These are phyloP conservation scores for Zophobas atratus DNA, from an alignment of 1,140 invertebrate genomes.

Conservation along the genomic window DNA sequence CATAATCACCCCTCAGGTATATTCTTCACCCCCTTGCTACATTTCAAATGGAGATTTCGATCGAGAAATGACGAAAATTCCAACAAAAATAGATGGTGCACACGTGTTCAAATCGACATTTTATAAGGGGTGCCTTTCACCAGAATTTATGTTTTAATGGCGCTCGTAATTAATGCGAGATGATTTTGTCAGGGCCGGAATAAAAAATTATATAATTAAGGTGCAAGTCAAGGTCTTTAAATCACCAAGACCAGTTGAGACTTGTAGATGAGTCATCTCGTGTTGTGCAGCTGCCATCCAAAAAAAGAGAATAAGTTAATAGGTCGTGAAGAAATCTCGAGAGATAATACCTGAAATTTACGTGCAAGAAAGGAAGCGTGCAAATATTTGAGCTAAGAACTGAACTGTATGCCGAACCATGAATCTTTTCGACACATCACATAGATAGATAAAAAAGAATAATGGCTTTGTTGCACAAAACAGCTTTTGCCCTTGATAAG, in stretches of 20 bases:
- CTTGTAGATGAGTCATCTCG: slow-evolving; percentile 50
- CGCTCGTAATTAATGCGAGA: slow-evolving; percentile 52
- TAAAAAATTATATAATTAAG: slow-evolving; percentile 51
- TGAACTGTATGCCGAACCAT: slow-evolving; percentile 16
- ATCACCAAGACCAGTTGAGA: slow-evolving; percentile 45
- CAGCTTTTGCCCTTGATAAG: background rate
- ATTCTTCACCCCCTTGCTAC: slow-evolving; percentile 36
- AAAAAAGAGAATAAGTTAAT: slow-evolving; percentile 52
- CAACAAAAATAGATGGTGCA: slow-evolving; percentile 40
- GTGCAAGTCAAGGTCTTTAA: slow-evolving; percentile 39
- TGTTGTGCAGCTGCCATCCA: slow-evolving; percentile 48
- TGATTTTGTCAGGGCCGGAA: slow-evolving; percentile 24
- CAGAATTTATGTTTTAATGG: slow-evolving; percentile 5
- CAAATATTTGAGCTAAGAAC: slow-evolving; percentile 39
- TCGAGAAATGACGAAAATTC: slow-evolving; percentile 3
- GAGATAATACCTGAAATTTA: slow-evolving; percentile 49
- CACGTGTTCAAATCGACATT: slow-evolving; percentile 57
- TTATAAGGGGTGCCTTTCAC: background rate
- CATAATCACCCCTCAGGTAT: slow-evolving; percentile 26
- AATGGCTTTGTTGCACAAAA: slow-evolving; percentile 15
- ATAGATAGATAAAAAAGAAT: slow-evolving; percentile 19
- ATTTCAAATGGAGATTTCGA: slow-evolving; percentile 23
- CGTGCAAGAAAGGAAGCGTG: slow-evolving; percentile 22
- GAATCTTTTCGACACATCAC: slow-evolving; percentile 13
- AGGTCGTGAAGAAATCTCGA: slow-evolving; percentile 52